Evolutionary conservation across 2,113 vertebrate species (phyloP).

Genomic region (Beaufortia kweichowensis): DNA sequence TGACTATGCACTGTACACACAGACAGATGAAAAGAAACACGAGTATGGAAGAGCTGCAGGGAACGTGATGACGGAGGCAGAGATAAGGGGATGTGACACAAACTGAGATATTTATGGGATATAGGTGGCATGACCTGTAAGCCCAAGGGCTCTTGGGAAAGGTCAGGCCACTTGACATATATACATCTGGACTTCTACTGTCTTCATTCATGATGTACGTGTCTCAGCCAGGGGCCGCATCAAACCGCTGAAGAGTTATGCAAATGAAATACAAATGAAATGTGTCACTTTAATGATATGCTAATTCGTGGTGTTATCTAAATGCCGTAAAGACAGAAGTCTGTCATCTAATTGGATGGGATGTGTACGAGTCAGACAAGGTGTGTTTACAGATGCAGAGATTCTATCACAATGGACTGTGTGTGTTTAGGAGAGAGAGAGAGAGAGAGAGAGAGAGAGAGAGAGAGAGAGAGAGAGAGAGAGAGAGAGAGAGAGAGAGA

Average conservation of each 20-base stretch:
- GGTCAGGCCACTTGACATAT: background rate
- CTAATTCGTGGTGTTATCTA: slow-evolving; percentile 45
- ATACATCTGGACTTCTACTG: background rate
- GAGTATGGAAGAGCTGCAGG: background rate
- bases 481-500: too few species aligned
- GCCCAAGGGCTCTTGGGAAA: slow-evolving; percentile 2
- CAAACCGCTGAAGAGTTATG: slow-evolving; percentile 26
- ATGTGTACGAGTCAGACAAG: background rate
- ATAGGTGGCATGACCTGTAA: slow-evolving; percentile 10
- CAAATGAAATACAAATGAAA: slow-evolving; percentile 50
- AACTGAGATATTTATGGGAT: slow-evolving; percentile 35
- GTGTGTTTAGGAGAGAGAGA: slow-evolving; percentile 2
- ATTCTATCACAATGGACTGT: slow-evolving; percentile 21
- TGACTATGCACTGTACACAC: slow-evolving; percentile 25
- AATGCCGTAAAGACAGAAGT: slow-evolving; percentile 50
- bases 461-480: too few species aligned
- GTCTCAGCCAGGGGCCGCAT: slow-evolving; percentile 6
- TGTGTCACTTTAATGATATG: slow-evolving; percentile 49
- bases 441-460: too few species aligned
- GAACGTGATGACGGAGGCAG: background rate
- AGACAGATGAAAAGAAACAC: slow-evolving; percentile 10
- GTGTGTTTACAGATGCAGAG: slow-evolving; percentile 28
- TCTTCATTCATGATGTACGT: background rate
- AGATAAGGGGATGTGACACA: slow-evolving; percentile 18
- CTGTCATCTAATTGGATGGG: slow-evolving; percentile 43